Base-by-base conservation (phyloP, 1,140 invertebrate genomes). In the Papilio polyxenes region DNA sequence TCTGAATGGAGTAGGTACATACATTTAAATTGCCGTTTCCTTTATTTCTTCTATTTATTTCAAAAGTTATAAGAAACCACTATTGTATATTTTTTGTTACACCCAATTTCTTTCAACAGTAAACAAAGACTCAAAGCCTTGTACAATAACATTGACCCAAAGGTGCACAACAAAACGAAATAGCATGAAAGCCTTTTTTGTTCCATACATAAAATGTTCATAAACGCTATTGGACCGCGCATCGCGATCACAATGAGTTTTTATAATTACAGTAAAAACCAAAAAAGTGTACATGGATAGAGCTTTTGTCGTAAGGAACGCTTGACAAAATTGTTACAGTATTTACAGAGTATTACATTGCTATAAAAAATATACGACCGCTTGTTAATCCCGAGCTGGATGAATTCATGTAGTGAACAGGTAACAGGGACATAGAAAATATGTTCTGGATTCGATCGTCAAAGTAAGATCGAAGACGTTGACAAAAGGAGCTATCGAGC, bases 401-500 rank as follows among this genome's bases (percentile, higher is more conserved):
- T 59, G n/a, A 79, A 79, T 5, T 80, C 40, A n/a, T n/a, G 40
- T 40, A 48, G 13, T 23, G n/a, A 69, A 69, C 78, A 80, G 78
- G 78, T 80, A 49, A 11, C 75, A 9, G 17, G 40, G 7, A 3
- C n/a, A 76, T 20, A 76, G n/a, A 76, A 48, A 10, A 75, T 51
- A 48, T 72, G 20, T 11, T 75, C 62, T 69, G 23, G 65, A 40
- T 37, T 37, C 65, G 65, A 69, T 11, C 65, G 23, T 15, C 9
- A 9, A 23, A 23, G 65, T 37, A 13, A 69, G 65, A 76, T 76
- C 20, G 44, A 76, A 53, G 75, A 76, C 48, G 48, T 76, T 1
- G 49, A 56, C 11, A 76, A 76, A 48, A 84, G 82, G 82, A 82
- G n/a, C 88, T 91, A 90, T 88, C 86, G 88, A 90, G 85, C 90